Conservation (phyloP, 1,140 invertebrate species). For the Caerostris darwini region DNA sequence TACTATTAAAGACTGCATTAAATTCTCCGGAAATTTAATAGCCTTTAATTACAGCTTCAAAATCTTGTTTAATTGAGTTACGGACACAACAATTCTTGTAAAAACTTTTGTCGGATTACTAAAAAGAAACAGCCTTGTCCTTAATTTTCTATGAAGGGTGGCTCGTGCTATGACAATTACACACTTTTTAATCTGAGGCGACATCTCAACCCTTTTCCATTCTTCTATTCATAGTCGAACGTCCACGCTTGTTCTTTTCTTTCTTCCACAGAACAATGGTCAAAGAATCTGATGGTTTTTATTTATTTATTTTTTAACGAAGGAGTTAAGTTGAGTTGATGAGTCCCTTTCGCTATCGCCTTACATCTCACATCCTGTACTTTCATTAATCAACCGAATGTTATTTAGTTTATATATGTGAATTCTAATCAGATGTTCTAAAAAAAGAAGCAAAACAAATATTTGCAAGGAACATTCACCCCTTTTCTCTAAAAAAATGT, state of each 20-base stretch:
- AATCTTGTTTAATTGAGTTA: background rate
- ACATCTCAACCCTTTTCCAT: background rate
- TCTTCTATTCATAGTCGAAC: background rate
- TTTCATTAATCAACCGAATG: conserved; percentile 4
- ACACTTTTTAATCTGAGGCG: conserved; percentile 6
- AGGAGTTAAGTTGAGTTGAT: background rate
- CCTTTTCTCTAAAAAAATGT: background rate
- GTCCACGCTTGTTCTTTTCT: background rate
- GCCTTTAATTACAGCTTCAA: too few species aligned
- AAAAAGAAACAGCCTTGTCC: background rate
- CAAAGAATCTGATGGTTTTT: background rate
- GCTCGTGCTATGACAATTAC: conserved; percentile 50
- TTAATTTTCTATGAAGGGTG: background rate
- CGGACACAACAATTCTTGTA: background rate
- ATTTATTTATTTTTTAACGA: background rate
- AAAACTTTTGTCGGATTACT: background rate
- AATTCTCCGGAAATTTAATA: too few species aligned
- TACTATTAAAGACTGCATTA: too few species aligned
- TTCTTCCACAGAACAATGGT: background rate
- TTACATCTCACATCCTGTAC: conserved; percentile 26
- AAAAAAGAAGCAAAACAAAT: background rate
- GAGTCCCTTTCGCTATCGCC: background rate
- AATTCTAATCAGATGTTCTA: background rate
- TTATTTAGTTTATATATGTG: background rate
- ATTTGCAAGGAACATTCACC: background rate